These are phyloP conservation scores for Carpatolechia fugitivella DNA, from an alignment of 2,888 invertebrate species.

Conservation along the genomic window DNA sequence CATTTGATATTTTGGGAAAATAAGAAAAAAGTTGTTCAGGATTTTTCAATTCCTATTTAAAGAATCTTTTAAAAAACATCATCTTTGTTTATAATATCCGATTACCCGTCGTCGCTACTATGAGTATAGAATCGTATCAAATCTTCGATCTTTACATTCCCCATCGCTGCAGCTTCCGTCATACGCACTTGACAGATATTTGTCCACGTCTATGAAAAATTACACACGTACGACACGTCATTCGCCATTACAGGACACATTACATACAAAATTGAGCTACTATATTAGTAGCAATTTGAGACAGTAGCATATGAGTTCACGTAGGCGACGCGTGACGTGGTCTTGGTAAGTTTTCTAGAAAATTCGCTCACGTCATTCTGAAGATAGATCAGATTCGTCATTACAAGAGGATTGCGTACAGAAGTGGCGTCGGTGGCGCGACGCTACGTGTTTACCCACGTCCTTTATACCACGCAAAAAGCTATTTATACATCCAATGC, in stretches of 20 bases:
- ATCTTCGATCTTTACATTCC: neutral
- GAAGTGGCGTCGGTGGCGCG: constrained; percentile 33
- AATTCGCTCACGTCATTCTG: constrained; percentile 54
- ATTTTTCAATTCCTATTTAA: no score
- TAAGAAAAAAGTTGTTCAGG: no score
- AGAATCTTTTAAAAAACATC: no score
- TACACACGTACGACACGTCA: constrained; percentile 27
- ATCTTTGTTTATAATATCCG: no score
- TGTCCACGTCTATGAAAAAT: constrained; percentile 31
- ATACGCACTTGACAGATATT: constrained; percentile 22
- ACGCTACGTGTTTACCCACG: constrained; percentile 51
- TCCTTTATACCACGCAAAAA: constrained; percentile 11
- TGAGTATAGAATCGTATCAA: no score
- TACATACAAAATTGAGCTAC: constrained; percentile 12
- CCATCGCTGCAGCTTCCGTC: neutral
- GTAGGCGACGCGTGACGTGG: constrained; percentile 3
- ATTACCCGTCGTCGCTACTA: no score
- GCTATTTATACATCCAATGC: neutral
- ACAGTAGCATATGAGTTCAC: constrained; percentile 24
- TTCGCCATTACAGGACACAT: constrained; percentile 23
- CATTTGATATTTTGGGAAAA: no score
- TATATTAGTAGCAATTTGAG: constrained; percentile 15
- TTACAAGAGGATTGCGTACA: constrained; percentile 41
- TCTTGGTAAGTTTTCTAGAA: constrained; percentile 20
- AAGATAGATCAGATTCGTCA: constrained; percentile 38